Conservation (phyloP, 2,797 vertebrate species). For the Thripadectes ignobilis region DNA sequence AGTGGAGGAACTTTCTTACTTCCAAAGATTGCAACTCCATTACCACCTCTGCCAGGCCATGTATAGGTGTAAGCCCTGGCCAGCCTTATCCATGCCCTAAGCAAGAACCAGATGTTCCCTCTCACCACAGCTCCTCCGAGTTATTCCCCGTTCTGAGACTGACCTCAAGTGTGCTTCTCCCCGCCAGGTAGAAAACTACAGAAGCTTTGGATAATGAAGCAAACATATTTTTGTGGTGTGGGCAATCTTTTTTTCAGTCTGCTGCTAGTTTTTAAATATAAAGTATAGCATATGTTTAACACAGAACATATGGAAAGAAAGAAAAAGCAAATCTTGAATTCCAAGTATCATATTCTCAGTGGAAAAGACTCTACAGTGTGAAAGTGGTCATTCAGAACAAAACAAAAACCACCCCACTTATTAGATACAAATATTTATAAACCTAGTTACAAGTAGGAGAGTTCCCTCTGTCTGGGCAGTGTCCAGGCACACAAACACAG, state of each 20-base stretch:
- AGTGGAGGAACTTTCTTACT: not conserved
- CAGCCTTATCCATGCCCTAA: not conserved
- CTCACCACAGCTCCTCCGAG: conserved; percentile 1
- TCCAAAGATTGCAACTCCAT: not conserved
- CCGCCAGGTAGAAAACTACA: not conserved
- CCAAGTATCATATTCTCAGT: conserved; percentile 52
- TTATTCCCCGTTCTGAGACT: conserved; percentile 21
- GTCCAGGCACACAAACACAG: not conserved
- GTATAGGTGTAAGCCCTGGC: not conserved
- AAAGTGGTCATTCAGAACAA: conserved; percentile 29
- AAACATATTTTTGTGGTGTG: conserved; percentile 74
- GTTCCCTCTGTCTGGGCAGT: not conserved
- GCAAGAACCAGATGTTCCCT: conserved; percentile 39
- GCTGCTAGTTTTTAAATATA: conserved; percentile 75
- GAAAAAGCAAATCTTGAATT: conserved; percentile 73
- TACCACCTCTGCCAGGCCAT: not conserved
- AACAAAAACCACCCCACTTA: not conserved
- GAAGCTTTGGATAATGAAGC: conserved; percentile 70
- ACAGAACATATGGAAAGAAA: conserved; percentile 73
- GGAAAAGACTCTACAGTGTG: conserved; percentile 26
- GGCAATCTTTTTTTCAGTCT: conserved; percentile 59
- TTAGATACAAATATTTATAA: not conserved
- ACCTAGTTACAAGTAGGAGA: not conserved
- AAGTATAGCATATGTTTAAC: conserved; percentile 76
- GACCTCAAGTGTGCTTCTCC: not conserved